Percentiles rank a stretch among this genome's conserved stretches.
Evolutionary conservation across 2,888 invertebrate genomes (phyloP).

Genomic region (Drosophila nr. fundita): DNA sequence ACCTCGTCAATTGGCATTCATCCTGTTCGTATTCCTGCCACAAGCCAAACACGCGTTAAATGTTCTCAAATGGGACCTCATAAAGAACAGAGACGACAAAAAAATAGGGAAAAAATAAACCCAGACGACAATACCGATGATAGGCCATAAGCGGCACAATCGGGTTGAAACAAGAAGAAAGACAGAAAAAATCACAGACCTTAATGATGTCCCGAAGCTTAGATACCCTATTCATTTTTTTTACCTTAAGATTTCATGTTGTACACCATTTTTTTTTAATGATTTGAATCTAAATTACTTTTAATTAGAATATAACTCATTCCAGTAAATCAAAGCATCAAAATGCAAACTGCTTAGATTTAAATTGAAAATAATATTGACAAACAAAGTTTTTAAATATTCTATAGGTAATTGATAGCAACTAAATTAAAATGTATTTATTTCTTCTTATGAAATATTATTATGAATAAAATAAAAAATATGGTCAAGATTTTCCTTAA

Average conservation of each 20-base stretch:
- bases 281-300: background rate
- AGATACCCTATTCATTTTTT: constrained; percentile 15
- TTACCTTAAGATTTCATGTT: background rate
- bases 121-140: constrained; percentile 24
- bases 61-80: constrained; percentile 48
- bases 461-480: background rate
- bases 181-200: constrained; percentile 12
- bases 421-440: background rate
- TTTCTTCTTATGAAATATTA: background rate
- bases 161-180: constrained; percentile 24
- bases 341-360: background rate
- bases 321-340: background rate
- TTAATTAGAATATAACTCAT: background rate
- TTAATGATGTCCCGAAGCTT: constrained; percentile 1
- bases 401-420: background rate
- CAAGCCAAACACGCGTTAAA: constrained; percentile 47
- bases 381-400: background rate
- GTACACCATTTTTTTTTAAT: no score
- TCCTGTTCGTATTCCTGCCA: constrained; percentile 13
- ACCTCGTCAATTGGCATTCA: constrained; percentile 9
- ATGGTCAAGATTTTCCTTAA: background rate
- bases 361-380: background rate
- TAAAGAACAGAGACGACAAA: constrained; percentile 19
- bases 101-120: background rate
- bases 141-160: constrained; percentile 39